Conservation (phyloP, 2,888 invertebrate genomes). For the Agrypnus murinus region DNA sequence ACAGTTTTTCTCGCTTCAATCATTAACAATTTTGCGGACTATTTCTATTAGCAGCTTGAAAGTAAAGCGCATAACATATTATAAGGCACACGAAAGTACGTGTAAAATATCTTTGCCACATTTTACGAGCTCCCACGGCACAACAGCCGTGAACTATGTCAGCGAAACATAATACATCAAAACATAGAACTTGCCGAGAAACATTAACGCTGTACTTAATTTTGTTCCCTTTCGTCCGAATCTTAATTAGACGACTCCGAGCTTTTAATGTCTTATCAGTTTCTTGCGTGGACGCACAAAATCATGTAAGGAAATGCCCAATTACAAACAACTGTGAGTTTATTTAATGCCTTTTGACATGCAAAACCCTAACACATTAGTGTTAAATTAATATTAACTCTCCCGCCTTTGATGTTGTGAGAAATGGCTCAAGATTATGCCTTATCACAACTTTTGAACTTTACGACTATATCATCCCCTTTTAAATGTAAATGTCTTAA, state of each 20-base stretch:
- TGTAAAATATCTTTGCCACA: slow-evolving; percentile 37
- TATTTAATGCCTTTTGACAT: slow-evolving; percentile 29
- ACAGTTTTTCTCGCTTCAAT: not conserved
- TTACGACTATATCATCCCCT: no score
- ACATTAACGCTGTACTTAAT: slow-evolving; percentile 32
- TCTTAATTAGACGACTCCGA: slow-evolving; percentile 21
- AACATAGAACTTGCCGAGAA: slow-evolving; percentile 31
- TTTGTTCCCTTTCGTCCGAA: slow-evolving; percentile 30
- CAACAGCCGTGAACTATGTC: slow-evolving; percentile 37
- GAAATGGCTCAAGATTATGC: not conserved
- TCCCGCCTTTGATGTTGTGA: not conserved
- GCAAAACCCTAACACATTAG: slow-evolving; percentile 15
- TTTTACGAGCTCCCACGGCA: slow-evolving; percentile 38
- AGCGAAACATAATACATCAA: slow-evolving; percentile 50
- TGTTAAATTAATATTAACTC: not conserved
- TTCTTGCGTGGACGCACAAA: slow-evolving; percentile 37
- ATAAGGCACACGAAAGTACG: slow-evolving; percentile 36
- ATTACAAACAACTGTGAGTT: slow-evolving; percentile 7
- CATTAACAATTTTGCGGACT: slow-evolving; percentile 11
- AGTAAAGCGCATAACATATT: slow-evolving; percentile 23
- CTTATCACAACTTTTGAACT: not conserved
- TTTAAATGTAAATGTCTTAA: no score
- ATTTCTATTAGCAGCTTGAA: slow-evolving; percentile 26
- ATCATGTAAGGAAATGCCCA: slow-evolving; percentile 26
- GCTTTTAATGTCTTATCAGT: slow-evolving; percentile 31